Conservation (phyloP, 2,888 invertebrate genomes). For the Escarpia spicata region DNA sequence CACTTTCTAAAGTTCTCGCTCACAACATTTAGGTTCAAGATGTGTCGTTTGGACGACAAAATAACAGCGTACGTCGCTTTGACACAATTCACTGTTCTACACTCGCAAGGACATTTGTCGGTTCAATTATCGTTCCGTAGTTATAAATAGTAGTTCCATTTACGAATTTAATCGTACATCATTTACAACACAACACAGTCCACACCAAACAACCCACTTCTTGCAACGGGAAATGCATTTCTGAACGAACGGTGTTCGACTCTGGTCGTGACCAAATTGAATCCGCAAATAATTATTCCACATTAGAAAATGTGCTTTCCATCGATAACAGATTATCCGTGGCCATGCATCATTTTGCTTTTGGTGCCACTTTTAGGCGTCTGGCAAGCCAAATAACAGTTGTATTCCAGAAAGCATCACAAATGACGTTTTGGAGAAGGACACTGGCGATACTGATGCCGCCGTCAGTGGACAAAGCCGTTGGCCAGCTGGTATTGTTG, state of each 20-base stretch:
- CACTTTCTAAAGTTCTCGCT: background rate
- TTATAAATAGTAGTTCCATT: background rate
- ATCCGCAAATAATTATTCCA: background rate
- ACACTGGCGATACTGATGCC: background rate
- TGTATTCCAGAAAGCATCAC: background rate
- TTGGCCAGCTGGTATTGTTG: constrained; percentile 76
- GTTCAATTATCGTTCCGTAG: background rate
- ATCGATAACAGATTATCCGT: background rate
- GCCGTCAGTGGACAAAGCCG: constrained; percentile 63
- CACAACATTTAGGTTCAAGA: background rate
- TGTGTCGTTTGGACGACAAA: background rate
- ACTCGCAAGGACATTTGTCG: background rate
- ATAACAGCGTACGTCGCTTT: background rate
- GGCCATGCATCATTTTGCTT: background rate
- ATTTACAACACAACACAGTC: background rate
- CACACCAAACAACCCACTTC: background rate
- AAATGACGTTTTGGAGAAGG: background rate
- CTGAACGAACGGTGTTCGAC: background rate
- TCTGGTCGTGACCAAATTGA: background rate
- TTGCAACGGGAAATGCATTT: background rate
- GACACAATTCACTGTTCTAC: background rate
- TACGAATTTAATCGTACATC: background rate
- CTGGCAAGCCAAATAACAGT: background rate
- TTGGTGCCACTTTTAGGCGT: background rate
- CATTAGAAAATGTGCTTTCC: background rate